A percentile compares a stretch with the other conserved stretches of the same genome.
These are phyloP conservation scores for Amphiura filiformis DNA, from an alignment of 35 echinoderm and acorn worm genomes.

Conservation along the genomic window DNA sequence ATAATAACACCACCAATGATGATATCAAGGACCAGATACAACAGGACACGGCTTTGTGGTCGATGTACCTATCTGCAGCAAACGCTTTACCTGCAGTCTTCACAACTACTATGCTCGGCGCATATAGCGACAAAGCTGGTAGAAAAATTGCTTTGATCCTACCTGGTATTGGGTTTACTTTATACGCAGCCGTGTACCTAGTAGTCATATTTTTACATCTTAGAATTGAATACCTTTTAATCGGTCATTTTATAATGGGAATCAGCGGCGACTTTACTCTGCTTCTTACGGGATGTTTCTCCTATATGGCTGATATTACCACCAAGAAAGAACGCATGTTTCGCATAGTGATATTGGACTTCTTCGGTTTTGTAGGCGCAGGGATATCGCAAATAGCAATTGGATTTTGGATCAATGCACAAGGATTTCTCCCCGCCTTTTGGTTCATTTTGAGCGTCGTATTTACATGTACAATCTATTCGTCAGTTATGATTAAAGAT, in stretches of 20 bases:
- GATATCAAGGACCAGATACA: neutral
- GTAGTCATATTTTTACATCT: neutral
- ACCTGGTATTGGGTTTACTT: constrained; percentile 23
- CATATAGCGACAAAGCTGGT: constrained; percentile 34
- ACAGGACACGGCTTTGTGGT: neutral
- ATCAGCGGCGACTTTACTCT: constrained; percentile 35
- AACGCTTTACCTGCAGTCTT: constrained; percentile 27
- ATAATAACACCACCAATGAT: neutral
- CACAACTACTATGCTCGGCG: constrained; percentile 21
- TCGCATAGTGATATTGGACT: constrained; percentile 37
- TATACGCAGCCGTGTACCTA: constrained; percentile 22
- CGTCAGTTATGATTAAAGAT: constrained; percentile 7
- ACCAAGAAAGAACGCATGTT: constrained; percentile 37
- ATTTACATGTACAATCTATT: neutral
- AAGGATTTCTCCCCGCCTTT: neutral
- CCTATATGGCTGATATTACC: constrained; percentile 50
- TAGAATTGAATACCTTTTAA: constrained; percentile 15
- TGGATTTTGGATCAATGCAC: constrained; percentile 22
- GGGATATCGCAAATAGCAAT: constrained; percentile 26
- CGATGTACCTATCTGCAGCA: constrained; percentile 35
- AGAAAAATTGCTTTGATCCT: constrained; percentile 32
- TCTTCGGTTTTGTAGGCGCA: constrained; percentile 20
- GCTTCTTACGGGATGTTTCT: constrained; percentile 34
- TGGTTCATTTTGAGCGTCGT: constrained; percentile 31
- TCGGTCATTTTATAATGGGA: constrained; percentile 32